Percentiles rank a stretch among this genome's conserved stretches.
These are phyloP conservation scores for Azorinus chamasolen DNA, from an alignment of 2,888 invertebrate genomes.

Conservation along the genomic window DNA sequence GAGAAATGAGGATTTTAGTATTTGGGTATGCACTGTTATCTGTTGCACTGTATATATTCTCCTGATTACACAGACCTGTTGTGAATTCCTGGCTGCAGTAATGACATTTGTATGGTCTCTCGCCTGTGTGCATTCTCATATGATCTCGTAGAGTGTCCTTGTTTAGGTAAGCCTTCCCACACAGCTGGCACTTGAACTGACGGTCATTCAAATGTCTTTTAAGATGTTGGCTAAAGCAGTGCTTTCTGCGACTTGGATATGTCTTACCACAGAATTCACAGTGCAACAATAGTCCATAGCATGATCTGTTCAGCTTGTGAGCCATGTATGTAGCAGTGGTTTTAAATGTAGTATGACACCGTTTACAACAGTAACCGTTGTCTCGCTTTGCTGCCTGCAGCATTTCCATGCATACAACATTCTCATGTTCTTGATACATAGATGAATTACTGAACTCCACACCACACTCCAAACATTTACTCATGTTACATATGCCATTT, in stretches of 20 bases:
- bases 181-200: slow-evolving; percentile 22
- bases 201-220: slow-evolving; percentile 7
- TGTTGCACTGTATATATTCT: too few relatives aligned
- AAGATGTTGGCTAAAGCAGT: slow-evolving; percentile 9
- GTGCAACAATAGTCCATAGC: neutral
- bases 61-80: slow-evolving; percentile 7
- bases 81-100: slow-evolving; percentile 8
- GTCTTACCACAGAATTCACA: slow-evolving; percentile 16
- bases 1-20: too few relatives aligned
- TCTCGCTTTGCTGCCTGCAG: neutral
- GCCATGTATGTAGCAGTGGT: too few relatives aligned
- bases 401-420: neutral
- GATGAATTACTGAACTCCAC: neutral
- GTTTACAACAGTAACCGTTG: slow-evolving; percentile 1
- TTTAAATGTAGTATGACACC: too few relatives aligned
- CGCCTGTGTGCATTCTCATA: slow-evolving; percentile 32
- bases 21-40: too few relatives aligned
- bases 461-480: slow-evolving; percentile 7
- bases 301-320: too few relatives aligned
- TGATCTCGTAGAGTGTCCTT: slow-evolving; percentile 25
- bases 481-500: too few relatives aligned
- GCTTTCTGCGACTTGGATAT: slow-evolving; percentile 2
- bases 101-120: slow-evolving; percentile 28
- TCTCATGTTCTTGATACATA: slow-evolving; percentile 4
- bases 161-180: slow-evolving; percentile 18